Conservation (phyloP, 2,797 vertebrate species). For the Dallia pectoralis region DNA sequence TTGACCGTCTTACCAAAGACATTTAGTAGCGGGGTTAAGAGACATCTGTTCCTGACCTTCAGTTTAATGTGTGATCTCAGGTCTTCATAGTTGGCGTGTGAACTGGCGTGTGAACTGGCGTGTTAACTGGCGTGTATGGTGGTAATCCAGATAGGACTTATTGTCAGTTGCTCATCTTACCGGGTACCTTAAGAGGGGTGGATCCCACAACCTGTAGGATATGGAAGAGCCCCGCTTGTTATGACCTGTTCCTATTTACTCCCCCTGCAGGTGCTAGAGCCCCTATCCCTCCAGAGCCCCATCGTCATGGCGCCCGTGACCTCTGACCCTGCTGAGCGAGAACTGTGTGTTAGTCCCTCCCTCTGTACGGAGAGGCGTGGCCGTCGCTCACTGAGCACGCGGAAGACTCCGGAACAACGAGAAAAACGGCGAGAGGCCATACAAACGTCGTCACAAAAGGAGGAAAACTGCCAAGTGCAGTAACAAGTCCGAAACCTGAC, state of each 20-base stretch:
- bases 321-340: constrained; percentile 45
- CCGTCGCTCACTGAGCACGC: constrained; percentile 30
- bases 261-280: constrained; percentile 47
- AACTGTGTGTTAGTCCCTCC: constrained; percentile 34
- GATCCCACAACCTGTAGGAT: no score
- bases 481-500: constrained; percentile 46
- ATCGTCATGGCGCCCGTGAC: constrained; percentile 31
- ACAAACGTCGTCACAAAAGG: constrained; percentile 40
- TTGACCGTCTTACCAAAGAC: not conserved
- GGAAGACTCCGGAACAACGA: constrained; percentile 48
- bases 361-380: constrained; percentile 32
- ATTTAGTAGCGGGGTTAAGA: not conserved
- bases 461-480: constrained; percentile 83
- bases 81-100: not conserved
- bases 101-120: not conserved
- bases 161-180: not conserved
- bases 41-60: not conserved
- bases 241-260: constrained; percentile 6
- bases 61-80: not conserved
- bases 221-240: not conserved
- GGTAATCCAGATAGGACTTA: not conserved
- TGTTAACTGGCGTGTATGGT: not conserved
- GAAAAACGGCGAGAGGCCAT: constrained; percentile 37
- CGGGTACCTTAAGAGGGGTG: not conserved
- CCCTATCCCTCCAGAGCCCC: constrained; percentile 48